phyloP scores from a whole-genome alignment of 1,140 invertebrate species.

The Ostrea edulis region DNA sequence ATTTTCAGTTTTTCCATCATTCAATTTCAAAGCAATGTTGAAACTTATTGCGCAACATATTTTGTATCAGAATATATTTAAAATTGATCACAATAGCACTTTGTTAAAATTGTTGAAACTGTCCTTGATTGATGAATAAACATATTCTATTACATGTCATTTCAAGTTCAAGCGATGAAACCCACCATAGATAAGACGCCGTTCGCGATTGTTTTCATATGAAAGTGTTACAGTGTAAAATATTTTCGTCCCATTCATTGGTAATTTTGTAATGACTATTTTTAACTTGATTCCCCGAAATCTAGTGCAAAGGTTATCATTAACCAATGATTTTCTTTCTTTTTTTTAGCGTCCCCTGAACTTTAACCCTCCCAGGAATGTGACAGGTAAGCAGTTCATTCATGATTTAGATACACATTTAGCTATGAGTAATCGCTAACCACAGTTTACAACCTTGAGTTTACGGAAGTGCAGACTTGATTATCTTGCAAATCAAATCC shows the following conservation, averaged over 20 bases:
- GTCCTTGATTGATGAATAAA: background rate
- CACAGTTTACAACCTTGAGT: background rate
- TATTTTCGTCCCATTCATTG: background rate
- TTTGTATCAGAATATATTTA: too few relatives aligned
- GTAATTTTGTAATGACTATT: background rate
- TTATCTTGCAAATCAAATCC: background rate
- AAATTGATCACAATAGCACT: too few relatives aligned
- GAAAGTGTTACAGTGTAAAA: background rate
- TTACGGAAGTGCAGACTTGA: background rate
- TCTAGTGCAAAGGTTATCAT: background rate
- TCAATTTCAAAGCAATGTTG: background rate
- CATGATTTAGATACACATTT: background rate
- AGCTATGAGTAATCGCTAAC: background rate
- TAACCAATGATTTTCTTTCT: background rate
- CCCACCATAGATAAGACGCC: background rate
- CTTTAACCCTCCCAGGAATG: background rate
- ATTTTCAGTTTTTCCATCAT: background rate
- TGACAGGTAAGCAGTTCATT: constrained; percentile 19
- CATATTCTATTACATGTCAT: background rate
- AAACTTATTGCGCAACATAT: background rate
- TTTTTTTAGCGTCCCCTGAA: background rate
- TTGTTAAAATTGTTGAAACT: background rate
- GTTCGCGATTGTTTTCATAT: background rate
- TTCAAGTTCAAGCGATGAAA: background rate
- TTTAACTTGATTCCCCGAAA: constrained; percentile 11